Percentiles rank a stretch among this genome's conserved stretches.
These are phyloP conservation scores for Armadillidium nasatum DNA, from an alignment of 1,140 invertebrate species.

Conservation along the genomic window DNA sequence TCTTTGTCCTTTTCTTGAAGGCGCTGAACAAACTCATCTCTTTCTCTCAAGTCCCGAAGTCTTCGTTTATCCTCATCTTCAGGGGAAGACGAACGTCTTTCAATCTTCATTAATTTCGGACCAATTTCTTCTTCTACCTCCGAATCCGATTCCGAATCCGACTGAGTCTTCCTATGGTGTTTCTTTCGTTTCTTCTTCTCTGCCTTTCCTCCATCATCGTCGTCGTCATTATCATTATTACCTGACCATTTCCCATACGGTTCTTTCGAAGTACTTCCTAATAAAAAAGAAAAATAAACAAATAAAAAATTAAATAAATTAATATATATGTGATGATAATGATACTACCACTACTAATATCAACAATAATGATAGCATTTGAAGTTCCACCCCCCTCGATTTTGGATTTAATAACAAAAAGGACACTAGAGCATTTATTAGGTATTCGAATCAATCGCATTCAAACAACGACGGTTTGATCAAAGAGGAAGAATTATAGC, in stretches of 20 bases:
- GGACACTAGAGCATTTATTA: no score
- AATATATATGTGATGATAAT: no score
- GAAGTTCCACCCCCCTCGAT: no score
- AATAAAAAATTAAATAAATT: background rate
- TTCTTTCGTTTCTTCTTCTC: slow-evolving; percentile 13
- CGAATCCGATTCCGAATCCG: slow-evolving; percentile 25
- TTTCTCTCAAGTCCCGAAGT: slow-evolving; percentile 64
- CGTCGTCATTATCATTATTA: background rate
- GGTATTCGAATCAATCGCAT: no score
- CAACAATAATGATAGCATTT: no score
- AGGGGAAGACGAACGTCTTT: slow-evolving; percentile 34
- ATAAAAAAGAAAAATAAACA: background rate
- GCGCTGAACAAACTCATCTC: slow-evolving; percentile 89
- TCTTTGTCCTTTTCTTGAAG: slow-evolving; percentile 85
- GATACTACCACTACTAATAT: no score
- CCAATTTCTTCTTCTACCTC: slow-evolving; percentile 32
- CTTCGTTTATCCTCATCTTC: slow-evolving; percentile 61
- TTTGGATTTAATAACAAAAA: no score
- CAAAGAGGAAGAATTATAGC: no score
- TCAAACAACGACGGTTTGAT: no score
- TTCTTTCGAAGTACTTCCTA: background rate
- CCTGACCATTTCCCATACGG: slow-evolving; percentile 12
- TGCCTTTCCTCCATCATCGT: background rate
- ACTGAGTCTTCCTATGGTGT: slow-evolving; percentile 24
- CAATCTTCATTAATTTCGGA: slow-evolving; percentile 36